Conservation (phyloP, 2,113 vertebrate genomes). For the Elanus axillaris region DNA sequence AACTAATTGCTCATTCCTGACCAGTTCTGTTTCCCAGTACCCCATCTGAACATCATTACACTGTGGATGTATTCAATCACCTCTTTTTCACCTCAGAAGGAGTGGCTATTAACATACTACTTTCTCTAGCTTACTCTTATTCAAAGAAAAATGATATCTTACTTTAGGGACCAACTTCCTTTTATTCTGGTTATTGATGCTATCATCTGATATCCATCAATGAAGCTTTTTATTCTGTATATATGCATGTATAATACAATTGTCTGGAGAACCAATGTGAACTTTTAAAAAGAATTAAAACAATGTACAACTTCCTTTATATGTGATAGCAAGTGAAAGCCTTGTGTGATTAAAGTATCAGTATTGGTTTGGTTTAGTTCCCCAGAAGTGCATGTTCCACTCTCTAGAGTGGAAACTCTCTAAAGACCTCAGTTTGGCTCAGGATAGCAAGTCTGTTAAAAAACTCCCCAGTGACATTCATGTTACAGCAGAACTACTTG, state of each 20-base stretch:
- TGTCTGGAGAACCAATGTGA: not conserved
- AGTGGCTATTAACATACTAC: not conserved
- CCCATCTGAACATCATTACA: not conserved
- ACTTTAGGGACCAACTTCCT: not conserved
- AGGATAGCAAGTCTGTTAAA: not conserved
- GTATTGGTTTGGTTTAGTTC: not conserved
- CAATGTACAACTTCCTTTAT: not conserved
- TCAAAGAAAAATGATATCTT: not conserved
- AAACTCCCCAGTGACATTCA: not conserved
- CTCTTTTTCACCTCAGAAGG: not conserved
- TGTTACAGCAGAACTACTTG: not conserved
- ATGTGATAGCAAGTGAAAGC: not conserved
- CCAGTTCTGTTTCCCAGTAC: not conserved
- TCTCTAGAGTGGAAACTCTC: too few species aligned
- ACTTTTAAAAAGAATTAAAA: not conserved
- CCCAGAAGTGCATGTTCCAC: not conserved
- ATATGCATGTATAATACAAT: not conserved
- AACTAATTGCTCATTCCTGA: not conserved
- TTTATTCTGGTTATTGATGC: not conserved
- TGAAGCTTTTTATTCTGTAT: not conserved
- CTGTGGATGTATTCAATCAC: not conserved
- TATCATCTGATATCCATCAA: slow-evolving; percentile 25
- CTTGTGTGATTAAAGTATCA: not conserved
- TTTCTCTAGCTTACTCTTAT: not conserved
- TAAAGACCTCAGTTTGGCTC: not conserved